phyloP scores from a whole-genome alignment of 2,797 vertebrate species.

The Chloroceryle inda region DNA sequence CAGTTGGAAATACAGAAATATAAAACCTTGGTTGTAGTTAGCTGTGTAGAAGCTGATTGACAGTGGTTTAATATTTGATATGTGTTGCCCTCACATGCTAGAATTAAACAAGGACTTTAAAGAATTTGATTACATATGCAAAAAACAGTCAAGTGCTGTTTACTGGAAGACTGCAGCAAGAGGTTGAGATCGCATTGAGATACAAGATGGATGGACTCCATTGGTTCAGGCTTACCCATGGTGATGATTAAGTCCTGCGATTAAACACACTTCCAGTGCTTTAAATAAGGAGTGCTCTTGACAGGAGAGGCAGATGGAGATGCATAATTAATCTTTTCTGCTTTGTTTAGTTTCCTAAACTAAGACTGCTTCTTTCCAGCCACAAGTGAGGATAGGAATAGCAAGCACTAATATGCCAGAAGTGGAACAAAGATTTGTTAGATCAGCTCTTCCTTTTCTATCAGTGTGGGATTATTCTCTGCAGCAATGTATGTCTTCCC shows the following conservation, averaged over 20 bases:
- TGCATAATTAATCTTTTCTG: background rate
- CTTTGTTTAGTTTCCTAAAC: constrained; percentile 1
- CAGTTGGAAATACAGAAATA: background rate
- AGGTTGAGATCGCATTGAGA: rapidly evolving
- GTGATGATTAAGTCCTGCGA: background rate
- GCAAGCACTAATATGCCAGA: background rate
- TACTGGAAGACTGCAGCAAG: background rate
- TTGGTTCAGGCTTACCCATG: background rate
- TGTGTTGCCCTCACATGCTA: background rate
- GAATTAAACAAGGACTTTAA: background rate
- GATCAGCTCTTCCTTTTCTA: background rate
- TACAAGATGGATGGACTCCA: background rate
- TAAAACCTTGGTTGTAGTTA: rapidly evolving
- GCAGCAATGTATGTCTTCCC: background rate
- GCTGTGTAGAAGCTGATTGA: background rate
- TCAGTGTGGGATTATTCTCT: background rate
- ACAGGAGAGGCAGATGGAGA: background rate
- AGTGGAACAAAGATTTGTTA: background rate
- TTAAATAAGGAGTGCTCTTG: background rate
- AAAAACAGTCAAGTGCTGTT: background rate
- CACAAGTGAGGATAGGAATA: background rate
- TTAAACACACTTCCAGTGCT: background rate
- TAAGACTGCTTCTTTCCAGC: background rate
- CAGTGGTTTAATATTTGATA: background rate
- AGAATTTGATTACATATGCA: background rate